Evolutionary conservation across 1,140 invertebrate species (phyloP).

Genomic region (honey bee (Apis mellifera)): DNA sequence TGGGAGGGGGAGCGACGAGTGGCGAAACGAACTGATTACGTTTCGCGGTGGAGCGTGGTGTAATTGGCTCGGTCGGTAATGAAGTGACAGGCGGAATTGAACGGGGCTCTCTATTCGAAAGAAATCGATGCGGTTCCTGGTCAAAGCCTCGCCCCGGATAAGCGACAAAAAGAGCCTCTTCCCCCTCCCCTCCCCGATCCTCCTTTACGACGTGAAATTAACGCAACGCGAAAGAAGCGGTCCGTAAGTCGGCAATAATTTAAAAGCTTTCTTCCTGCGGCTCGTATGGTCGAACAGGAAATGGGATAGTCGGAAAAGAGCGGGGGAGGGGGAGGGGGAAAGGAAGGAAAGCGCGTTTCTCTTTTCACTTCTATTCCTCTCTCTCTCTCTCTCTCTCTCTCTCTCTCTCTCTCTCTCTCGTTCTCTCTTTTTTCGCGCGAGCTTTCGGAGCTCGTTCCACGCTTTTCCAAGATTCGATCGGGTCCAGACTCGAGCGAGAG

Average conservation of each 20-base stretch:
- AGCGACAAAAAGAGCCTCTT: constrained; percentile 28
- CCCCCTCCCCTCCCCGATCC: background rate
- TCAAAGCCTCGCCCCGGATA: constrained; percentile 4
- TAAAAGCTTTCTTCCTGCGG: constrained; percentile 37
- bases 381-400: background rate
- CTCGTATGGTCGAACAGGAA: constrained; percentile 18
- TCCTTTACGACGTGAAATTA: constrained; percentile 46
- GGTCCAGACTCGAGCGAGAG: background rate
- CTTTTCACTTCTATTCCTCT: too few relatives aligned
- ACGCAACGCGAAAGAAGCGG: constrained; percentile 23
- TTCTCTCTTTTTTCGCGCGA: constrained; percentile 2
- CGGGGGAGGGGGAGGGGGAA: too few relatives aligned
- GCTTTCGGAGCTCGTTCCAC: background rate
- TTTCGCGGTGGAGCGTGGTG: background rate
- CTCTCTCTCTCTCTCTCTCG: too few relatives aligned
- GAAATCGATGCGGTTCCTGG: constrained; percentile 31
- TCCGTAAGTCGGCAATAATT: constrained; percentile 58
- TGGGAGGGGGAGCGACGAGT: background rate
- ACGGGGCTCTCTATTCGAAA: constrained; percentile 14
- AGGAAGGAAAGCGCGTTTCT: background rate
- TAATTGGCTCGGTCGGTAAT: constrained; percentile 24
- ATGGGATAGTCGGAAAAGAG: background rate
- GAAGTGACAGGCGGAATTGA: constrained; percentile 34
- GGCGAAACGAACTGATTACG: constrained; percentile 12
- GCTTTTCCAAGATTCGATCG: constrained; percentile 24